phyloP scores from a whole-genome alignment of 2,113 vertebrate genomes.

The Cavia porcellus region DNA sequence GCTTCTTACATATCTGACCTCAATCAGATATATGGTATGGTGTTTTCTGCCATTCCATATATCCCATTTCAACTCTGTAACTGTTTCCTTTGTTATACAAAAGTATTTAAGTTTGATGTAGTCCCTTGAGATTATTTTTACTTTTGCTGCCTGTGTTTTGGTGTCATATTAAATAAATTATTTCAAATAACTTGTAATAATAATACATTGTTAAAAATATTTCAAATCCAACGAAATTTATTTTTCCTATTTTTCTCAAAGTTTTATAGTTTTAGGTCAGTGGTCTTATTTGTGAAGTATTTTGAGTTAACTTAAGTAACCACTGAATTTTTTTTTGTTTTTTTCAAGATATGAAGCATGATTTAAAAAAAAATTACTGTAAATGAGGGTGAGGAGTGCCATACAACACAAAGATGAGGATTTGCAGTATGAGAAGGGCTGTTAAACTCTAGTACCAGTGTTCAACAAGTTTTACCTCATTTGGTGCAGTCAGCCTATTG shows the following conservation, averaged over 20 bases:
- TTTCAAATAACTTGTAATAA: too few species aligned
- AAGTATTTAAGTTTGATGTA: not conserved
- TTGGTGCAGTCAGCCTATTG: not conserved
- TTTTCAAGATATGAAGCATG: not conserved
- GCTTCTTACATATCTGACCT: not conserved
- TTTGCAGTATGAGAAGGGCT: not conserved
- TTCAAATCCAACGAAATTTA: not conserved
- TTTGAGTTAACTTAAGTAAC: not conserved
- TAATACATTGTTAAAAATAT: too few species aligned
- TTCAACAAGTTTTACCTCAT: not conserved
- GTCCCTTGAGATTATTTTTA: not conserved
- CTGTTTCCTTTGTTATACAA: not conserved
- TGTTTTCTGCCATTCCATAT: not conserved
- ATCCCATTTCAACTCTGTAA: not conserved
- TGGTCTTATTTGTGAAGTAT: not conserved
- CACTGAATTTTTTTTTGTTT: not conserved
- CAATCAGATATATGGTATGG: not conserved
- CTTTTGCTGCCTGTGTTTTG: not conserved
- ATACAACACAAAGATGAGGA: not conserved
- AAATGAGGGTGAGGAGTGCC: not conserved
- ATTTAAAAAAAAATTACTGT: not conserved
- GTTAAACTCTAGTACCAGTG: not conserved
- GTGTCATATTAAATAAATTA: not conserved
- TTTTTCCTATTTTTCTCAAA: not conserved
- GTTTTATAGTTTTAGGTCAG: not conserved